Conservation (phyloP, 2,888 invertebrate species). For the Acrobasis repandana region DNA sequence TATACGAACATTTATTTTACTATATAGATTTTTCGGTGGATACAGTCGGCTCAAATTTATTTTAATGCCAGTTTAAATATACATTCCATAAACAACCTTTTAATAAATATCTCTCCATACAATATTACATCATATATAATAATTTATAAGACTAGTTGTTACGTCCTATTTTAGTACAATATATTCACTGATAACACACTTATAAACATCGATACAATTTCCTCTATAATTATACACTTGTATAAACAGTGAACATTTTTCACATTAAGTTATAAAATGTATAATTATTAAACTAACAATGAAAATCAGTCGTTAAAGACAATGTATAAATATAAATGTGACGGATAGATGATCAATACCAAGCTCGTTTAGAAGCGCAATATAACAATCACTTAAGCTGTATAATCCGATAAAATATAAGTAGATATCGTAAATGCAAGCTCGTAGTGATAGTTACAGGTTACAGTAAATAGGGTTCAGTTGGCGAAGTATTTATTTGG, state of each 20-base stretch:
- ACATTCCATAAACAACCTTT: not conserved
- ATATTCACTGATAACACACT: conserved; percentile 45
- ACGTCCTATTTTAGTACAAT: conserved; percentile 43
- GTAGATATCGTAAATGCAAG: not conserved
- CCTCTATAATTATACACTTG: conserved; percentile 53
- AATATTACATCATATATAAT: conserved; percentile 5
- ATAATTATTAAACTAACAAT: conserved; percentile 62
- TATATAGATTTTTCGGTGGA: too few relatives aligned
- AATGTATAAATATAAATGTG: conserved; percentile 50
- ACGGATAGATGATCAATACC: conserved; percentile 51
- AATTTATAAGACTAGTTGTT: conserved; percentile 13
- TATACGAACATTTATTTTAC: too few relatives aligned
- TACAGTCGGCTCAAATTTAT: not conserved
- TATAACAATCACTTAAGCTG: conserved; percentile 27
- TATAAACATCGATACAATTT: conserved; percentile 57
- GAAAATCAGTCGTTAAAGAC: conserved; percentile 79
- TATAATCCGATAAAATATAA: conserved; percentile 26
- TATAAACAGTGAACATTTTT: conserved; percentile 50
- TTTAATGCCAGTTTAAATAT: not conserved
- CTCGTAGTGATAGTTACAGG: not conserved
- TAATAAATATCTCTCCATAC: conserved; percentile 13
- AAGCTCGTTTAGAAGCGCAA: conserved; percentile 54
- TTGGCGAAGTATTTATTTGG: not conserved
- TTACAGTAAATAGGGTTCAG: not conserved
- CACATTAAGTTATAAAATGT: conserved; percentile 66